Evolutionary conservation across 2,797 vertebrate species (phyloP), one percentile per base, ranked within the genome.

Genomic region (Gadopsis bispinosus): DNA sequence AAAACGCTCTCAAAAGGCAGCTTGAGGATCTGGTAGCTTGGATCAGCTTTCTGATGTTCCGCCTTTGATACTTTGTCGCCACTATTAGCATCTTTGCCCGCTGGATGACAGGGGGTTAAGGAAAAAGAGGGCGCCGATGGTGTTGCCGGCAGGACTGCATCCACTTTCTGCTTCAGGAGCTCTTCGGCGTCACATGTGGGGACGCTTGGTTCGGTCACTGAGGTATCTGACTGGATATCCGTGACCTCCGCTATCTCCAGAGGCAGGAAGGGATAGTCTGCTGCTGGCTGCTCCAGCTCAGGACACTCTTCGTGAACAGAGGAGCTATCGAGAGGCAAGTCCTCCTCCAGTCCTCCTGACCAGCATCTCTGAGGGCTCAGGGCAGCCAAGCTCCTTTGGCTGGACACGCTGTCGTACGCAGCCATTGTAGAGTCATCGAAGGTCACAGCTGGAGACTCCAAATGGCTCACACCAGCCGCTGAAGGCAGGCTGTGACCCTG

Each of bases 281-380:
- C 41, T 3, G 54, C 65, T 0, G 5, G 8, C 14, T 54, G 78
- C 45, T 83, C 64, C 0, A 59, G 39, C 29, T 88, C 62, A 0
- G 53, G 64, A 59, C 66, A 60, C 2, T 93, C 92, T 54, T 94
- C 93, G 0, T 92, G 92, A 31, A 93, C 33, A 13, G 94, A 95
- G 1, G 95, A 95, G 69, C 89, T 94, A 19, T 95, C 94, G 0
- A 95, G 79, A 6, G 93, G 94, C 33, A 86, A 2, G 26, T 93
- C 93, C 20, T 88, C 92, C 3, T 93, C 93, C 11, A 91, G 35
- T 3, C 43, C 83, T 50, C 73, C 77, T 1, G 88, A 66, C 90
- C 94, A 94, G 56, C 85, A 89, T 12, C 71, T 84, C 3, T 56
- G 75, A 47, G 86, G 84, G 4, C 75, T 90, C 31, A 87, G 43